A percentile compares a stretch with the other conserved stretches of the same genome.
phyloP scores from a whole-genome alignment of 23 tunicate species.

The Clavelina lepadiformis region DNA sequence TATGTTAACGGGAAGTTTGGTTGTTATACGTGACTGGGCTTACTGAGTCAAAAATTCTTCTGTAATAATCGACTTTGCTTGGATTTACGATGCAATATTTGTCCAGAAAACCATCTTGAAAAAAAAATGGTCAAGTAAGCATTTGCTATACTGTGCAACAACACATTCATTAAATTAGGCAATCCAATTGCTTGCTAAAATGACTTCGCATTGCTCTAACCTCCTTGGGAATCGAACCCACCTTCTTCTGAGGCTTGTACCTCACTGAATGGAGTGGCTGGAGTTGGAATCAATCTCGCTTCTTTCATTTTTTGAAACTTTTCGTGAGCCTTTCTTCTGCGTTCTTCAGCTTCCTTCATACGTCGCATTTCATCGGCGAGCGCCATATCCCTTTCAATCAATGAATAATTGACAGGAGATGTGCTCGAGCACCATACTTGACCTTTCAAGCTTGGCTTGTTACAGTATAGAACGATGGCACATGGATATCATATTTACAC shows the following conservation, averaged over 20 bases:
- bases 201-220: too few species aligned
- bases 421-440: too few species aligned
- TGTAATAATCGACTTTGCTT: constrained; percentile 33
- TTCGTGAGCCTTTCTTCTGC: constrained; percentile 38
- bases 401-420: too few species aligned
- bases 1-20: background rate
- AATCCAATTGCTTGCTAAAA: too few species aligned
- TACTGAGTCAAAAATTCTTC: constrained; percentile 54
- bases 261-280: background rate
- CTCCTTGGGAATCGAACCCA: background rate
- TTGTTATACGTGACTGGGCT: background rate
- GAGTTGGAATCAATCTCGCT: constrained; percentile 18
- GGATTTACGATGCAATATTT: constrained; percentile 62
- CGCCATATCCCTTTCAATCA: constrained; percentile 25
- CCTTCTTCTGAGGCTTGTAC: constrained; percentile 1
- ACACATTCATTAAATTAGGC: too few species aligned
- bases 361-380: constrained; percentile 33
- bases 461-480: too few species aligned
- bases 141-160: background rate
- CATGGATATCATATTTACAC: too few species aligned
- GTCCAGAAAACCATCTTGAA: constrained; percentile 60
- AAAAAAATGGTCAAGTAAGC: background rate
- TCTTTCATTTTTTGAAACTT: constrained; percentile 38
- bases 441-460: too few species aligned
- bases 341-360: constrained; percentile 38